Evolutionary conservation across 2,888 invertebrate genomes (phyloP).

Genomic region (Cheilosia scutellata): DNA sequence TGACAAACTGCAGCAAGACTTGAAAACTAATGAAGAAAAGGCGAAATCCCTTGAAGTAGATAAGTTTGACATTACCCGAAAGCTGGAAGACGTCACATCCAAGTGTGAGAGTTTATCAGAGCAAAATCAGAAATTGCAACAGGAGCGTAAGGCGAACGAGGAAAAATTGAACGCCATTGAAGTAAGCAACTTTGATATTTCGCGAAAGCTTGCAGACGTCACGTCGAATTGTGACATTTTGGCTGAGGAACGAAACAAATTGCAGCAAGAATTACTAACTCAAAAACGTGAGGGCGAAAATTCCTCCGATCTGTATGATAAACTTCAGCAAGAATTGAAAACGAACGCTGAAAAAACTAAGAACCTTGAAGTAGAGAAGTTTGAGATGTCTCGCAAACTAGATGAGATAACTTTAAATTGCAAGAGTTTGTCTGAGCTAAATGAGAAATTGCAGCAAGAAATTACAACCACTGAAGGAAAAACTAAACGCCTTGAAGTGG

Average conservation of each 20-base stretch:
- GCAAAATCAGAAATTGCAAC: constrained; percentile 74
- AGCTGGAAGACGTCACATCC: constrained; percentile 85
- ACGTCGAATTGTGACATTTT: constrained; percentile 71
- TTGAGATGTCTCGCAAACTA: constrained; percentile 85
- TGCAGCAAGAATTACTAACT: constrained; percentile 4
- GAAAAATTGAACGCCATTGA: constrained; percentile 32
- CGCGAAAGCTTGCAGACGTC: constrained; percentile 78
- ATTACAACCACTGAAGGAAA: constrained; percentile 87
- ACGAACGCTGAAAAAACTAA: constrained; percentile 80
- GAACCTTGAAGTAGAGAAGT: constrained; percentile 83
- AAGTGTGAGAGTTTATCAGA: constrained; percentile 77
- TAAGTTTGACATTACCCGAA: constrained; percentile 84
- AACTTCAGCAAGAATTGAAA: constrained; percentile 77
- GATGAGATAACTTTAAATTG: constrained; percentile 84
- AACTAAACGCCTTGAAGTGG: constrained; percentile 9
- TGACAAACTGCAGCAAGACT: constrained; percentile 86
- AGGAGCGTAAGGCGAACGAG: constrained; percentile 5
- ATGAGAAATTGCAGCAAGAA: constrained; percentile 85
- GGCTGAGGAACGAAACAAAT: constrained; percentile 77
- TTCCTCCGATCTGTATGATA: constrained; percentile 79
- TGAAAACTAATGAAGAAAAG: constrained; percentile 86
- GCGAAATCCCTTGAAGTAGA: constrained; percentile 84
- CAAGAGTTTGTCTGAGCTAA: constrained; percentile 78
- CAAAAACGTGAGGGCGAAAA: constrained; percentile 72
- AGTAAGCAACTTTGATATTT: constrained; percentile 66